phyloP scores from a whole-genome alignment of 2,113 vertebrate species.

The Danionella cerebrum region DNA sequence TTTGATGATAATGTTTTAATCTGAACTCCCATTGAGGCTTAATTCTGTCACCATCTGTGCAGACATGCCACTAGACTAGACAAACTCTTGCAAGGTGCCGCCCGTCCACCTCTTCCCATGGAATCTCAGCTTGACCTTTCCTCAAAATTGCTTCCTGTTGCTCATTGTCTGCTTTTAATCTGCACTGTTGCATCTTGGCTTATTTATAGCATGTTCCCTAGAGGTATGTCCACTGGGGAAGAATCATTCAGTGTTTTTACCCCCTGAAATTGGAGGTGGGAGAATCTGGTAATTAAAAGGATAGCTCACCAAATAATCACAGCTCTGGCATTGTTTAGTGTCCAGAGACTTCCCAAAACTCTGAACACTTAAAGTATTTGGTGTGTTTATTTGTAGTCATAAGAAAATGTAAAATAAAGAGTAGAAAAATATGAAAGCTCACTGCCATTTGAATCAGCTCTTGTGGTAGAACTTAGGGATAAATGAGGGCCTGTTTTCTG shows the following conservation, averaged over 20 bases:
- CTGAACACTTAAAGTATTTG: not conserved
- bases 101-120: not conserved
- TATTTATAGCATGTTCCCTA: conserved; percentile 41
- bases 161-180: conserved; percentile 43
- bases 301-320: not conserved
- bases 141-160: conserved; percentile 42
- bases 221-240: conserved; percentile 1
- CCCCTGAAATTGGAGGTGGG: not conserved
- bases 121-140: conserved; percentile 42
- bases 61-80: not conserved
- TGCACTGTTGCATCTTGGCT: conserved; percentile 15
- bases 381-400: not conserved
- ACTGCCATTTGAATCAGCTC: too few relatives aligned
- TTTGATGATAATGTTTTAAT: too few relatives aligned
- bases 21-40: too few relatives aligned
- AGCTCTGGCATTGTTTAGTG: not conserved
- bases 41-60: too few relatives aligned
- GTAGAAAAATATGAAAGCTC: too few relatives aligned
- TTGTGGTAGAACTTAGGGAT: too few relatives aligned
- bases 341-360: not conserved
- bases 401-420: too few relatives aligned
- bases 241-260: conserved; percentile 10
- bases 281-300: not conserved
- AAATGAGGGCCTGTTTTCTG: not conserved
- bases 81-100: not conserved